Evolutionary conservation across 2,888 invertebrate genomes (phyloP).

Genomic region (Pammene aurita): DNA sequence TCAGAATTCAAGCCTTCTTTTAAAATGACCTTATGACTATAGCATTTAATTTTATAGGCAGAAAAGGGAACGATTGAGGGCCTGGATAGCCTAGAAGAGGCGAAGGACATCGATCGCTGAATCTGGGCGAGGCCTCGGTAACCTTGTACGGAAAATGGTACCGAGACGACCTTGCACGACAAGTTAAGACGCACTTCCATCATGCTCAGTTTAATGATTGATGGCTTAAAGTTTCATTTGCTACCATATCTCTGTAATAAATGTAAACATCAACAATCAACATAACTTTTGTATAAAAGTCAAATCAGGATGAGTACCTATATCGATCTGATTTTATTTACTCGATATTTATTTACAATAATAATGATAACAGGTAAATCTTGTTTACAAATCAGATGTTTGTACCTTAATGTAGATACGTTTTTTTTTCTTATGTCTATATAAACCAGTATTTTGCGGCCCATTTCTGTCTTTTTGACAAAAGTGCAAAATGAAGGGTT

Average conservation of each 20-base stretch:
- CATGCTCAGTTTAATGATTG: slow-evolving; percentile 24
- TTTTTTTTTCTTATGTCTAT: too few relatives aligned
- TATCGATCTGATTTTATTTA: background rate
- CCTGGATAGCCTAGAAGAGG: slow-evolving; percentile 53
- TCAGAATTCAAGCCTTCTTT: too few relatives aligned
- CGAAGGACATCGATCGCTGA: slow-evolving; percentile 61
- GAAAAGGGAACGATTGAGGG: slow-evolving; percentile 44
- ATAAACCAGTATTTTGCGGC: too few relatives aligned
- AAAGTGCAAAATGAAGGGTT: background rate
- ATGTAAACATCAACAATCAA: background rate
- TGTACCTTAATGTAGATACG: too few relatives aligned
- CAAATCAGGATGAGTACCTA: background rate
- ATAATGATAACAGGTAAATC: background rate
- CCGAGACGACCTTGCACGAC: slow-evolving; percentile 56
- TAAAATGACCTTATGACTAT: too few relatives aligned
- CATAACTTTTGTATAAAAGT: background rate
- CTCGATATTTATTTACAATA: background rate
- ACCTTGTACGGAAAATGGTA: slow-evolving; percentile 60
- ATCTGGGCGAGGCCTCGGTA: slow-evolving; percentile 61
- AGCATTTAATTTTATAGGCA: background rate
- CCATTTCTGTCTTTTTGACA: too few relatives aligned
- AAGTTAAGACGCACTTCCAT: slow-evolving; percentile 29
- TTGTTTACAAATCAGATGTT: too few relatives aligned
- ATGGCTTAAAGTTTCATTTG: slow-evolving; percentile 2
- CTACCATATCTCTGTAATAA: background rate